Evolutionary conservation across 1,140 invertebrate genomes (phyloP).

Genomic region (Zophobas morio): DNA sequence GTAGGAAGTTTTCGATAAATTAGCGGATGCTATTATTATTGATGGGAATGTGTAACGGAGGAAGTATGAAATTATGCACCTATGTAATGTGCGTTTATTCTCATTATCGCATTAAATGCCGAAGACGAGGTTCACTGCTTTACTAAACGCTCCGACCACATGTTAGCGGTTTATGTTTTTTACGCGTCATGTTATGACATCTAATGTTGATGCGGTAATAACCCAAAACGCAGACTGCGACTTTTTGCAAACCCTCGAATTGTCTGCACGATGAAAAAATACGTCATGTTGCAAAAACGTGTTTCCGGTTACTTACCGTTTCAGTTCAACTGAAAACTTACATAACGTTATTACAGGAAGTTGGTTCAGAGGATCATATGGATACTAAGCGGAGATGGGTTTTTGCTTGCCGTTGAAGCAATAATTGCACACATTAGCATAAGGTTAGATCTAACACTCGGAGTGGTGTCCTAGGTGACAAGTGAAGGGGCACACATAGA

Average conservation of each 20-base stretch:
- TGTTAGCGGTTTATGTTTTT: conserved; percentile 41
- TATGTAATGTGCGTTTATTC: conserved; percentile 13
- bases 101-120: neutral
- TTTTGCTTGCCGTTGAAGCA: no score
- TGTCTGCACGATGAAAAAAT: neutral
- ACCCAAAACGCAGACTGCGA: conserved; percentile 9
- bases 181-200: conserved; percentile 23
- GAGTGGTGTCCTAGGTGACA: no score
- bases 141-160: conserved; percentile 3
- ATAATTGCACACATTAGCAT: no score
- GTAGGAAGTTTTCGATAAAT: conserved; percentile 40
- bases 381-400: no score
- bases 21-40: conserved; percentile 33
- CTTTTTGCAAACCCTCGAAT: neutral
- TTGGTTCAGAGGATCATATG: no score
- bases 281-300: conserved; percentile 1
- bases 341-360: no score
- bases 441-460: no score
- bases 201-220: conserved; percentile 15
- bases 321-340: no score
- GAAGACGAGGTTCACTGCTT: neutral
- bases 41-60: conserved; percentile 19
- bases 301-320: neutral
- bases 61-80: conserved; percentile 16
- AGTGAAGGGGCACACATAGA: no score